Evolutionary conservation across 2,888 invertebrate species (phyloP), one percentile per base, ranked within the genome.

Genomic region (Ashinkailepas kermadecensis): DNA sequence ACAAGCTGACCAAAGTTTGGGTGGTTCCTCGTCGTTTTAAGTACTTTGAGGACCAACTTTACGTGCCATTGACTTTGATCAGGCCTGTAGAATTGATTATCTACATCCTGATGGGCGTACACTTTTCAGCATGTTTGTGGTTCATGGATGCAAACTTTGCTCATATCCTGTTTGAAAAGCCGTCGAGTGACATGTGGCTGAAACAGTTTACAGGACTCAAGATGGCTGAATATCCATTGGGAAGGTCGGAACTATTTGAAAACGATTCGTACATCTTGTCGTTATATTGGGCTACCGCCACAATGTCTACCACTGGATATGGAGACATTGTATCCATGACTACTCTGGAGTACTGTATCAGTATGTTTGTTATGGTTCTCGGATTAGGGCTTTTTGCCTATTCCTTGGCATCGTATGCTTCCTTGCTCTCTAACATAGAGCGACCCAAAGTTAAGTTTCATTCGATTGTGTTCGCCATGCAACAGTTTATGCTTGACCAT

Each of bases 231-330:
- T 18, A 39, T 64, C 64, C 64, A 7, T 70, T 39, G 15, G 13
- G 39, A 39, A 39, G 39, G 39, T 39, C 39, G 1, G 39, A 39
- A 39, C 39, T 39, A 13, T 7, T 9, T 4, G 15, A 39, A 12
- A 39, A 6, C 39, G 15, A 10, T 15, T 10, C 74, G 4, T 74
- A 74, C 74, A 8, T 56, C 1, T 10, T 74, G 56, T 74, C 74
- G 2, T 21, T 74, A 9, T 74, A 74, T 18, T 74, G 74, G 74
- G 74, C 74, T 1, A 56, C 74, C 10, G 74, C 74, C 9, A 74
- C 74, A 9, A 74, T 74, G 74, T 74, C 74, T 10, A 74, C 74
- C 54, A 74, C 74, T 11, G 74, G 74, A 18, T 74, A 74, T 18
- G 74, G 74, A 10, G 74, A 74, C 74, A 74, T 74, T 18, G 10